Base-by-base conservation (phyloP, 2,113 vertebrate genomes). In the Gracilinanus agilis region DNA sequence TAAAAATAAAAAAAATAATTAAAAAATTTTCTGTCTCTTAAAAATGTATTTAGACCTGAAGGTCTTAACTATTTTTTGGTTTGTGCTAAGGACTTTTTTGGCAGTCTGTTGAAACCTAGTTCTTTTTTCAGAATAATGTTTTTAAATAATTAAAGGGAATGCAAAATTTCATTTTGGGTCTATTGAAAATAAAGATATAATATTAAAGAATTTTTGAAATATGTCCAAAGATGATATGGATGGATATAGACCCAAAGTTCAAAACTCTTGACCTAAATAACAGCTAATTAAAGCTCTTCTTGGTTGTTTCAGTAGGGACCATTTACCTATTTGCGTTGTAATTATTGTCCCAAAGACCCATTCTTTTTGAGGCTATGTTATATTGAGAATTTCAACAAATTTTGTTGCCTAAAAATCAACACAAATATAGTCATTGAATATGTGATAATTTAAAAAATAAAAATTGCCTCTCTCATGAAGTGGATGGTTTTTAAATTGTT, bases 381-480 rank as follows among this genome's bases (percentile, higher is more conserved):
- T 58, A 27, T 58, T 58, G 27, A 24, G 55, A 55, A 92, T 91
- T 91, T 94, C 7, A 55, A 40, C n/a, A 27, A 53, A n/a, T 55
- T 90, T 0, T 25, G n/a, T 5, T 61, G 49, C 91, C 90, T 90
- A n/a, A 91, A 24, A 94, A 90, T 16, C 25, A 9, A 34, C 44
- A 2, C 19, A 9, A 53, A 24, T 34, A 34, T 44, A 54, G 19
- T 56, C 90, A 92, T 54, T 53, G 25, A 92, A 27, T 91, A 3
- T 54, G 7, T 53, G 91, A 53, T 44, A 91, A 53, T 92, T 95
- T 61, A 24, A 91, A 90, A 93, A 44, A n/a, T 24, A 56, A 49
- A 90, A 23, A 21, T 58, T 58, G 24, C 1, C 56, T 58, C 9
- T 27, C 56, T 9, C 11, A 27, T 58, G 56, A 27, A 58, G 9